Conservation (phyloP, 2,888 invertebrate genomes). For the Drosophila robusta region DNA sequence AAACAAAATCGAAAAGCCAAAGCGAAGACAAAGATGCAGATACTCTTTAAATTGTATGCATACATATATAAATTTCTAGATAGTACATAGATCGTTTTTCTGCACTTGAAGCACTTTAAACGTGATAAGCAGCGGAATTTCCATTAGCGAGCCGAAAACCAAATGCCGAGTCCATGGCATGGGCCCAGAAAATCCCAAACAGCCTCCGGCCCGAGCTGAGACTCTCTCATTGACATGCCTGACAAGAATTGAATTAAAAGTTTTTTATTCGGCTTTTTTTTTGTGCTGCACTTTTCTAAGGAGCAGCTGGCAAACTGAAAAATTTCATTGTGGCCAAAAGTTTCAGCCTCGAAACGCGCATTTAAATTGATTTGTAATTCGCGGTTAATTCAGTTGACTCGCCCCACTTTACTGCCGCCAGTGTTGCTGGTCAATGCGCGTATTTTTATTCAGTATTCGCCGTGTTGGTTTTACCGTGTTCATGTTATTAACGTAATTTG, state of each 20-base stretch:
- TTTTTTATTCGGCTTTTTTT: constrained; percentile 35
- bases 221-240: constrained; percentile 69
- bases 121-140: constrained; percentile 56
- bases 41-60: constrained; percentile 4
- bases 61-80: not conserved
- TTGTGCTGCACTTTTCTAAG: constrained; percentile 20
- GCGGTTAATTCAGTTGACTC: constrained; percentile 64
- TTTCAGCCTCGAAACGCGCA: constrained; percentile 50
- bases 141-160: constrained; percentile 11
- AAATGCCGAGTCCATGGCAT: too few relatives aligned
- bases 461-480: constrained; percentile 35
- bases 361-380: constrained; percentile 79
- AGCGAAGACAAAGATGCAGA: constrained; percentile 15
- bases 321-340: constrained; percentile 46
- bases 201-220: not conserved
- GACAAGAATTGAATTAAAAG: constrained; percentile 79
- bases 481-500: constrained; percentile 71
- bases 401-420: not conserved
- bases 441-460: constrained; percentile 57
- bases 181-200: too few relatives aligned
- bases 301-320: constrained; percentile 42
- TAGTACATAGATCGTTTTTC: not conserved
- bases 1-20: constrained; percentile 4
- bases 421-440: constrained; percentile 27
- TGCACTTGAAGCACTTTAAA: constrained; percentile 46